Evolutionary conservation across 2,113 vertebrate species (phyloP).

Genomic region (Campylomormyrus tamandua): DNA sequence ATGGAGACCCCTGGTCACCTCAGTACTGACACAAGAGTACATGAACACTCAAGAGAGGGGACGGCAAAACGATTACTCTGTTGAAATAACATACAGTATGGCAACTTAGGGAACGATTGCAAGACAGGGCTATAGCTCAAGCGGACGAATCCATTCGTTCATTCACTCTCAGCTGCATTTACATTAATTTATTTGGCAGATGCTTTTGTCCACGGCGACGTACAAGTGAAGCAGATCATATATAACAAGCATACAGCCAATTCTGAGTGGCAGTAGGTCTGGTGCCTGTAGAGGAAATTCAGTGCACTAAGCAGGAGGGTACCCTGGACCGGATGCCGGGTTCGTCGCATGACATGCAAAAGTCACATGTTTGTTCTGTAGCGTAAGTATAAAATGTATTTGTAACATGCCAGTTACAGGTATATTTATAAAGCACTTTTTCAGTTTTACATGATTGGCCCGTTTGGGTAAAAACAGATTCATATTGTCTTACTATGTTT

Average conservation of each 20-base stretch:
- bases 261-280: neutral
- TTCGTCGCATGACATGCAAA: neutral
- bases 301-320: neutral
- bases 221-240: neutral
- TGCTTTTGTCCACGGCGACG: neutral
- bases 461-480: neutral
- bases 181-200: neutral
- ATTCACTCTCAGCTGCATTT: neutral
- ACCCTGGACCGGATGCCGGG: neutral
- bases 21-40: conserved; percentile 42
- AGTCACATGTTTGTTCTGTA: neutral
- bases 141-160: neutral
- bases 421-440: neutral
- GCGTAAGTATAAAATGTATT: neutral
- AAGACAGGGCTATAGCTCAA: neutral
- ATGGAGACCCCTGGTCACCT: conserved; percentile 50
- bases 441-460: neutral
- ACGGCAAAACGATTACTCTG: neutral
- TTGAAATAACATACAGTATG: neutral
- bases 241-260: neutral
- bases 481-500: neutral
- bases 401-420: neutral
- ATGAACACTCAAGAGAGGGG: neutral
- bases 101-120: neutral
- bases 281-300: neutral